phyloP scores from a whole-genome alignment of 2,113 vertebrate species.

The Bettongia penicillata region DNA sequence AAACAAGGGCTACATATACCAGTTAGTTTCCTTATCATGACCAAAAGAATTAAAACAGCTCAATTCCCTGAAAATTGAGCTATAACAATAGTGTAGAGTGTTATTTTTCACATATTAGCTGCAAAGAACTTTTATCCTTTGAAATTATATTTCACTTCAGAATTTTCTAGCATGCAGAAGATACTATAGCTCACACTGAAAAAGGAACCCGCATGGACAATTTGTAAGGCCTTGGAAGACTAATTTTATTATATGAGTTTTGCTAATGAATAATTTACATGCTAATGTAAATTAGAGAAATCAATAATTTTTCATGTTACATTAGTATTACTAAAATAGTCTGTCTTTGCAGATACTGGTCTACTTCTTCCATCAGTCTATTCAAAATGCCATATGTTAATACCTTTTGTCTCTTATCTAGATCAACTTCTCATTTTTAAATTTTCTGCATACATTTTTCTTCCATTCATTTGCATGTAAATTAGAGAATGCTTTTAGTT shows the following conservation, averaged over 20 bases:
- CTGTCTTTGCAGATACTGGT: slow-evolving; percentile 48
- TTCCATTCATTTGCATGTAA: slow-evolving; percentile 73
- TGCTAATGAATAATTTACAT: slow-evolving; percentile 78
- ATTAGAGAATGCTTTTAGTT: slow-evolving; percentile 65
- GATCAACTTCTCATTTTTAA: slow-evolving; percentile 37
- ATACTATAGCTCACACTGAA: not conserved
- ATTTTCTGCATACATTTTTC: slow-evolving; percentile 47
- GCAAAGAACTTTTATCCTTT: not conserved
- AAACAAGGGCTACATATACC: not conserved
- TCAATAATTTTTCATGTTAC: slow-evolving; percentile 71
- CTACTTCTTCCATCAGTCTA: slow-evolving; percentile 37
- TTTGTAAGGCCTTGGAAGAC: slow-evolving; percentile 57
- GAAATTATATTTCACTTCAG: slow-evolving; percentile 53
- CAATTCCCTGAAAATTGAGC: slow-evolving; percentile 13
- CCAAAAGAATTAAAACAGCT: not conserved
- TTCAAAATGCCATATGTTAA: slow-evolving; percentile 56
- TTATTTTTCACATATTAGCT: not conserved
- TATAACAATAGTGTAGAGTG: not conserved
- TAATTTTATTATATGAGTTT: slow-evolving; percentile 69
- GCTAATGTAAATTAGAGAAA: slow-evolving; percentile 74
- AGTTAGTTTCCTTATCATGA: not conserved
- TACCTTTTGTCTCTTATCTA: slow-evolving; percentile 47
- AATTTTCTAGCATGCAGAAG: slow-evolving; percentile 37
- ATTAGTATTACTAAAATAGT: slow-evolving; percentile 73
- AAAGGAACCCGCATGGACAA: slow-evolving; percentile 55